Conservation (phyloP, 2,113 vertebrate genomes). For the Cochlearius cochlearius region DNA sequence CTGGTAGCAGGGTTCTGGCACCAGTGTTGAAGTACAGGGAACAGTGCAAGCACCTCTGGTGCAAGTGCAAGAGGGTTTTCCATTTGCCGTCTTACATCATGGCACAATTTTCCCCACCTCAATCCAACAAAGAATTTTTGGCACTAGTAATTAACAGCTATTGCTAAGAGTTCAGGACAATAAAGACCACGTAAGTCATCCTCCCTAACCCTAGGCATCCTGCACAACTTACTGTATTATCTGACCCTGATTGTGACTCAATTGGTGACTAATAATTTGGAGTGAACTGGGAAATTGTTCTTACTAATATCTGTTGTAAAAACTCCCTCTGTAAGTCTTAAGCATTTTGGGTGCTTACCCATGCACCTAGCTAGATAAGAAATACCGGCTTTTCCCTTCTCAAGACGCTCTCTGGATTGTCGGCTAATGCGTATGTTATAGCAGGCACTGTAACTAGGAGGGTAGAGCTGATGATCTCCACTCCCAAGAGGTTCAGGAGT, state of each 20-base stretch:
- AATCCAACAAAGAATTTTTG: neutral
- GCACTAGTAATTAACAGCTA: neutral
- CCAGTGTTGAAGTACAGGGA: neutral
- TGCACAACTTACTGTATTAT: neutral
- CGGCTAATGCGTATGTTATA: neutral
- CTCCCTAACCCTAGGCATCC: slow-evolving; percentile 7
- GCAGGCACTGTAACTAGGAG: neutral
- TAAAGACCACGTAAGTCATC: neutral
- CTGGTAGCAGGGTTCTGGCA: neutral
- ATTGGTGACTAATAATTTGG: neutral
- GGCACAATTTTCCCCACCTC: neutral
- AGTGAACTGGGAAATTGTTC: neutral
- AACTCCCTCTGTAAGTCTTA: neutral
- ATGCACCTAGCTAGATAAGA: neutral
- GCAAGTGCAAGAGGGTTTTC: neutral
- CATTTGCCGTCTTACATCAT: neutral
- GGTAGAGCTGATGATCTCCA: neutral
- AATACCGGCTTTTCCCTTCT: neutral
- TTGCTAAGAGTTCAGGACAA: neutral
- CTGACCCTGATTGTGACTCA: slow-evolving; percentile 2
- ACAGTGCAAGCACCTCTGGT: neutral
- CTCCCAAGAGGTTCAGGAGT: neutral
- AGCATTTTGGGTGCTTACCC: neutral
- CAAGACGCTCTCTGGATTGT: neutral
- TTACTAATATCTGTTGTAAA: neutral